Percentiles rank a stretch among this genome's conserved stretches.
phyloP scores from a whole-genome alignment of 1,140 invertebrate genomes.

The Lamellibrachia luymesi region DNA sequence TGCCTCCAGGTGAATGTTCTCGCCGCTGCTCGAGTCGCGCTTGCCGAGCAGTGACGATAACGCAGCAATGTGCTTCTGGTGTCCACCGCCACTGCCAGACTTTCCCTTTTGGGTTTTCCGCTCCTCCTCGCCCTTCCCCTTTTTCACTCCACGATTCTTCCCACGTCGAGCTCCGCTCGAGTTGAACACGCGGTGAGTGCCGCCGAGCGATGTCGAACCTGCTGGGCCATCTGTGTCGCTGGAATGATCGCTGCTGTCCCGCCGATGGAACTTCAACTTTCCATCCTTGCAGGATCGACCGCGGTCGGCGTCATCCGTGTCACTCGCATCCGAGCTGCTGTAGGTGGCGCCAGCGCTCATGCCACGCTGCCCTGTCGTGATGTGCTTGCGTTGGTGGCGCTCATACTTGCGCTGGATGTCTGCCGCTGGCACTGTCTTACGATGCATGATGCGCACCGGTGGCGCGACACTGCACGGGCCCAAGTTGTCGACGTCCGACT shows the following conservation, averaged over 20 bases:
- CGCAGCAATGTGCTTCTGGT: not conserved
- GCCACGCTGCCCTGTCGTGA: constrained; percentile 75
- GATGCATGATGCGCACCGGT: not conserved
- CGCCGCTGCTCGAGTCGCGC: not conserved
- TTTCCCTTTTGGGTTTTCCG: not conserved
- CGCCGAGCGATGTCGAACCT: constrained; percentile 29
- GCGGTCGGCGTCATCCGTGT: constrained; percentile 79
- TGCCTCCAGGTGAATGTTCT: constrained; percentile 1
- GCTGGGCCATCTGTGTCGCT: constrained; percentile 50
- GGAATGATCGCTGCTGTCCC: constrained; percentile 55
- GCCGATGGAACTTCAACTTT: constrained; percentile 58
- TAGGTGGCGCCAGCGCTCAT: constrained; percentile 66
- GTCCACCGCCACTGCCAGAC: not conserved
- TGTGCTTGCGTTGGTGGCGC: constrained; percentile 64
- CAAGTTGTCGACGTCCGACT: constrained; percentile 50
- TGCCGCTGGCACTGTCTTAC: not conserved
- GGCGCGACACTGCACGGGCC: not conserved
- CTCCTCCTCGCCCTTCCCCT: not conserved
- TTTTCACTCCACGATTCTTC: not conserved
- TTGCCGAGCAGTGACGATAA: constrained; percentile 6
- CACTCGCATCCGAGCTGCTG: constrained; percentile 85
- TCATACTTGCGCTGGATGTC: constrained; percentile 61
- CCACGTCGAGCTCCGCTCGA: not conserved
- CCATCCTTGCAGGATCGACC: constrained; percentile 77
- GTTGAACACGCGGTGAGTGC: constrained; percentile 23